A percentile compares a stretch with the other conserved stretches of the same genome.
These are phyloP conservation scores for Jaculus jaculus DNA, from an alignment of 2,113 vertebrate species.

Conservation along the genomic window DNA sequence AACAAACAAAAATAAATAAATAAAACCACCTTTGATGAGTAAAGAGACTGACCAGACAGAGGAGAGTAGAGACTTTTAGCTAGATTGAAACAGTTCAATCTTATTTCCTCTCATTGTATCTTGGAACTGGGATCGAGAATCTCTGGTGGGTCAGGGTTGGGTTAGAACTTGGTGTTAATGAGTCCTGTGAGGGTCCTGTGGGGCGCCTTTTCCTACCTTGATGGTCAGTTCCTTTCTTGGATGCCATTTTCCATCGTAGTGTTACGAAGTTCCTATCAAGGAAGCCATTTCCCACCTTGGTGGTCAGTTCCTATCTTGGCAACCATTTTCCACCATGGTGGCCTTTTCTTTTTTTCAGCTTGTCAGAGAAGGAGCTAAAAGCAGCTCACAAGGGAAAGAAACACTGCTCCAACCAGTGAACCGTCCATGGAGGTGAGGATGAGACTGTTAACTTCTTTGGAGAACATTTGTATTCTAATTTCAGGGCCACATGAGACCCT, in stretches of 20 bases:
- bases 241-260: background rate
- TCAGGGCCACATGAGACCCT: background rate
- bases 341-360: no score
- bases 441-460: background rate
- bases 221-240: background rate
- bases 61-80: background rate
- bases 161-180: background rate
- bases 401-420: no score
- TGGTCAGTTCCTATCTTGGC: no score
- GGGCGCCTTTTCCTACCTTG: background rate
- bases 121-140: background rate
- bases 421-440: fast-evolving
- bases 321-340: background rate
- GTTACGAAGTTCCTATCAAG: background rate
- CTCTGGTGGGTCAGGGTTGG: background rate
- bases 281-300: background rate
- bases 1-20: no score
- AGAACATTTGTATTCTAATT: background rate
- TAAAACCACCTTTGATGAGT: no score
- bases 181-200: background rate
- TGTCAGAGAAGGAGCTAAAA: background rate
- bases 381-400: background rate
- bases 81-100: fast-evolving
- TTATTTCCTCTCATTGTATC: background rate
- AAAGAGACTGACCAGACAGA: background rate